Conservation (phyloP, 2,888 invertebrate genomes). For the Glyphotaelius pellucidus region DNA sequence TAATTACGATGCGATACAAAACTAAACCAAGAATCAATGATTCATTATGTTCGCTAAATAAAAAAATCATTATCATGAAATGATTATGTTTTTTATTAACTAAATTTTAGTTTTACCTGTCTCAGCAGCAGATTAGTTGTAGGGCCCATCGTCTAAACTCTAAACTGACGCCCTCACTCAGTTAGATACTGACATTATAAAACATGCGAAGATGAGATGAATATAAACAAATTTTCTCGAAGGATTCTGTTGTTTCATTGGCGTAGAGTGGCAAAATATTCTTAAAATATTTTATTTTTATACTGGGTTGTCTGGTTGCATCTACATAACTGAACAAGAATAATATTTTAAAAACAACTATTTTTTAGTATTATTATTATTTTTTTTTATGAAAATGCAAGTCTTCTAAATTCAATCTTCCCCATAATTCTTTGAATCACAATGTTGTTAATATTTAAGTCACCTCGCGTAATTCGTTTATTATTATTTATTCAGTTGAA, state of each 20-base stretch:
- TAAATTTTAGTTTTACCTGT: background rate
- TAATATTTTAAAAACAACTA: background rate
- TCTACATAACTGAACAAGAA: background rate
- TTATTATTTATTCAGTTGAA: too few species aligned
- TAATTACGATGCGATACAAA: too few species aligned
- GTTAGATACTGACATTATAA: too few species aligned
- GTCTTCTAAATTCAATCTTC: background rate
- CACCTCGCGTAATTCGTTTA: too few species aligned
- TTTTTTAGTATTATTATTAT: too few species aligned
- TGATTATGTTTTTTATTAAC: too few species aligned
- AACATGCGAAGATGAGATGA: background rate
- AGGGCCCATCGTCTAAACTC: background rate
- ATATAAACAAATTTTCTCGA: background rate
- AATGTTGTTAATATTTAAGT: background rate
- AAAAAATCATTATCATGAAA: too few species aligned
- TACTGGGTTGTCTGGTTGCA: background rate
- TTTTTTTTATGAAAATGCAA: background rate
- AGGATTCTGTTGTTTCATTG: background rate
- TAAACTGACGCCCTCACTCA: background rate
- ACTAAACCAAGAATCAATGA: too few species aligned
- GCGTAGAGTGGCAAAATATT: background rate
- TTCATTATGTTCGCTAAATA: too few species aligned
- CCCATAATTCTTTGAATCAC: background rate
- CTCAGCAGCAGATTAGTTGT: background rate
- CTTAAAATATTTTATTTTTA: background rate